Conservation (phyloP, 1,140 invertebrate species). For the Whitmania pigra region DNA sequence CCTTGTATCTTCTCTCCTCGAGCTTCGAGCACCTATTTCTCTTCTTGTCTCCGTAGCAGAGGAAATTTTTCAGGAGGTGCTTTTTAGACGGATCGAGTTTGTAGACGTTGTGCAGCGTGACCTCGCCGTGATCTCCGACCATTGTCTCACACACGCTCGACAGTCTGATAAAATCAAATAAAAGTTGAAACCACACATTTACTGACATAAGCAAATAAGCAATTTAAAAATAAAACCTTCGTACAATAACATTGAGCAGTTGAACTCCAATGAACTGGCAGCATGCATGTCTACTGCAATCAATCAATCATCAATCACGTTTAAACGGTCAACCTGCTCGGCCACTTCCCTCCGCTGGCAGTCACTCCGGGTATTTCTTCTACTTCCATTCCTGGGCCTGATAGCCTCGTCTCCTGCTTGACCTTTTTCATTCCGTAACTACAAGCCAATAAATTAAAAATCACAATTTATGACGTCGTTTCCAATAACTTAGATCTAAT, state of each 20-base stretch:
- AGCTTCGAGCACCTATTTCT: slow-evolving; percentile 3
- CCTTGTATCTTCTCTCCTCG: slow-evolving; percentile 7
- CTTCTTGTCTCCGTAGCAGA: slow-evolving; percentile 13
- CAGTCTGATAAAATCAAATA: background rate
- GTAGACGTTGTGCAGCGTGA: slow-evolving; percentile 1
- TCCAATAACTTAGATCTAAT: no score
- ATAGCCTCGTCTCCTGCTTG: slow-evolving; percentile 33
- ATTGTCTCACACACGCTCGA: slow-evolving; percentile 13
- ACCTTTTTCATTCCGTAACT: slow-evolving; percentile 39
- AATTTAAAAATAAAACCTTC: no score
- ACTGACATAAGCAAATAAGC: no score
- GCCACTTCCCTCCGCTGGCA: slow-evolving; percentile 40
- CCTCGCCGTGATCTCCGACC: slow-evolving; percentile 11
- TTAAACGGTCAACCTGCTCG: slow-evolving; percentile 30
- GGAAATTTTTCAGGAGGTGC: slow-evolving; percentile 6
- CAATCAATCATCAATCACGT: no score
- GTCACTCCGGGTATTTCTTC: slow-evolving; percentile 34
- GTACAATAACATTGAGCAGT: no score
- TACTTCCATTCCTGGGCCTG: slow-evolving; percentile 35
- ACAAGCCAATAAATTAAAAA: background rate
- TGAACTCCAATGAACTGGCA: no score
- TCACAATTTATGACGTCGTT: no score
- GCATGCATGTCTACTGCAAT: no score
- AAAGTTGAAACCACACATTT: no score
- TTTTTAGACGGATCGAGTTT: slow-evolving; percentile 1